phyloP scores from a whole-genome alignment of 2,113 vertebrate species.

The Pantherophis guttatus region DNA sequence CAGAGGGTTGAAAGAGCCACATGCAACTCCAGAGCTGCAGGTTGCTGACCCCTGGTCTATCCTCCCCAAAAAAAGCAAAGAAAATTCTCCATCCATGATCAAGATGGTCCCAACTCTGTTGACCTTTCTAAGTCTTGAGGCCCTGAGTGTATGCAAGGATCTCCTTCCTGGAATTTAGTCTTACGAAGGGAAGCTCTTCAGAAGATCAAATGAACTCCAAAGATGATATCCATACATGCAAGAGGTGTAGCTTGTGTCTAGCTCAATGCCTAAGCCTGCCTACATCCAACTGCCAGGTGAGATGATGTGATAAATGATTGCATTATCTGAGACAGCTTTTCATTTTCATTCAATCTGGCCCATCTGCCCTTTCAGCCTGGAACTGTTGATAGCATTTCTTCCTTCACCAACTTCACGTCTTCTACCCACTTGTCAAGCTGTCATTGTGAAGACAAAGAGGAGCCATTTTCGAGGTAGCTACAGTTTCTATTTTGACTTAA shows the following conservation, averaged over 20 bases:
- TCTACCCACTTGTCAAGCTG: conserved; percentile 67
- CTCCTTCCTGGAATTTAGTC: not conserved
- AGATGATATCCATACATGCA: not conserved
- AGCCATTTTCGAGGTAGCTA: conserved; percentile 34
- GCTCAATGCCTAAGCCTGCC: conserved; percentile 41
- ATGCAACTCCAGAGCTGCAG: too few relatives aligned
- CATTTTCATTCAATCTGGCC: conserved; percentile 70
- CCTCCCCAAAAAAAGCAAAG: not conserved
- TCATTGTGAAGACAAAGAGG: conserved; percentile 50
- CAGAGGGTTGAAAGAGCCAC: too few relatives aligned
- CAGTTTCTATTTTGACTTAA: conserved; percentile 8
- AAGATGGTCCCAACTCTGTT: not conserved
- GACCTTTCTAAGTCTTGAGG: not conserved
- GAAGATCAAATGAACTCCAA: not conserved
- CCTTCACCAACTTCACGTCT: conserved; percentile 68
- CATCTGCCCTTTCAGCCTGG: conserved; percentile 69
- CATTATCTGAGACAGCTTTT: conserved; percentile 69
- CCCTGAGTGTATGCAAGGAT: not conserved
- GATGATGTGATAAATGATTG: conserved; percentile 71
- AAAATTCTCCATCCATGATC: not conserved
- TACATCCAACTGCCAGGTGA: conserved; percentile 52
- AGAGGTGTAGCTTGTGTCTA: not conserved
- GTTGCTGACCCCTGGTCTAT: too few relatives aligned
- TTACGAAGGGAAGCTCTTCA: conserved; percentile 12
- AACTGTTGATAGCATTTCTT: conserved; percentile 68